These are phyloP conservation scores for Alectura lathami DNA, from an alignment of 2,113 vertebrate genomes.

Conservation along the genomic window DNA sequence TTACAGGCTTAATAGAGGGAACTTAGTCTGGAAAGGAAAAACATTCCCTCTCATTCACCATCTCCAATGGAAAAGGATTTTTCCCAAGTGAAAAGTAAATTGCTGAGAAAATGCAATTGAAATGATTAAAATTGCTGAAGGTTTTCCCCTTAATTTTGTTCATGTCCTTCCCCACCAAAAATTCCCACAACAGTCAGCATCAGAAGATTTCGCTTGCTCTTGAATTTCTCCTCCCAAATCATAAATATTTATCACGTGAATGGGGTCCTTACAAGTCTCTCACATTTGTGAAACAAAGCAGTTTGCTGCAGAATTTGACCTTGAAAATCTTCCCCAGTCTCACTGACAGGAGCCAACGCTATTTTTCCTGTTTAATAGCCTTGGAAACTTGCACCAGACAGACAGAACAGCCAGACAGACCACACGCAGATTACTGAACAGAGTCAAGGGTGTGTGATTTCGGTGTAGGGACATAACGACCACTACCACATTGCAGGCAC, in stretches of 20 bases:
- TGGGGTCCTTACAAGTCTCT: constrained; percentile 41
- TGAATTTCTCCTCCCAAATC: constrained; percentile 41
- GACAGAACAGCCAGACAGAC: constrained; percentile 49
- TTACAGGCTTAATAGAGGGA: constrained; percentile 62
- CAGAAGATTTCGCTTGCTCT: constrained; percentile 49
- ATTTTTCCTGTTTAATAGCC: constrained; percentile 51
- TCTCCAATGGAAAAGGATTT: constrained; percentile 55
- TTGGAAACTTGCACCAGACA: constrained; percentile 51
- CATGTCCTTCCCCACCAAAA: not conserved
- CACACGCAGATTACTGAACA: constrained; percentile 49
- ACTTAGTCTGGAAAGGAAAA: constrained; percentile 3
- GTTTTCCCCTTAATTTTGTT: constrained; percentile 49
- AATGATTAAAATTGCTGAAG: constrained; percentile 62
- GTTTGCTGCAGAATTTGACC: constrained; percentile 62
- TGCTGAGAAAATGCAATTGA: constrained; percentile 65
- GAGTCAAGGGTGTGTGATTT: constrained; percentile 41
- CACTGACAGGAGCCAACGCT: constrained; percentile 49
- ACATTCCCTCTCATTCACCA: constrained; percentile 16
- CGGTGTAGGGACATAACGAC: not conserved
- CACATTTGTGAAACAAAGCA: constrained; percentile 55
- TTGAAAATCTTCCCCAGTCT: constrained; percentile 59
- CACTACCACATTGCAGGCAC: not conserved
- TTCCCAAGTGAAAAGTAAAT: constrained; percentile 70
- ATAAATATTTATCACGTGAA: constrained; percentile 70
- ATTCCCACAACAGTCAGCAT: constrained; percentile 53